These are phyloP conservation scores for Smithornis capensis DNA, from an alignment of 2,113 vertebrate species.

Conservation along the genomic window DNA sequence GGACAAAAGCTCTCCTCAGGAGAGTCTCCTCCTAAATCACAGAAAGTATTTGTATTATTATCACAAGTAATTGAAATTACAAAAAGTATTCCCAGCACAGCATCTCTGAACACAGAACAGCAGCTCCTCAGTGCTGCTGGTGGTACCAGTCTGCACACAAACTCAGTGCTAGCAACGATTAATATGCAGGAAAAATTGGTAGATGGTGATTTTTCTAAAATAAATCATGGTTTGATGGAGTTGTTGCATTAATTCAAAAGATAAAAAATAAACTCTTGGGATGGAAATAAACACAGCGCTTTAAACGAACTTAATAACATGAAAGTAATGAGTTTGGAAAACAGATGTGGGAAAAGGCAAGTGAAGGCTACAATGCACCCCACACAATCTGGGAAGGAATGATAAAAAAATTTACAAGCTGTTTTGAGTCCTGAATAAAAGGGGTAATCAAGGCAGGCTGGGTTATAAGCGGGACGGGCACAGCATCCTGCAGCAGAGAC, in stretches of 20 bases:
- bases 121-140: not conserved
- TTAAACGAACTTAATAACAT: conserved; percentile 72
- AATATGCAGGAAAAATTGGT: not conserved
- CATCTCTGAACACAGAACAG: not conserved
- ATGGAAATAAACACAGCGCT: conserved; percentile 56
- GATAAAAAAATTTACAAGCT: conserved; percentile 83
- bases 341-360: conserved; percentile 76
- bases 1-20: not conserved
- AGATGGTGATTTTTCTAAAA: not conserved
- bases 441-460: conserved; percentile 74
- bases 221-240: not conserved
- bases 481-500: conserved; percentile 73
- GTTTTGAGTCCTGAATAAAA: conserved; percentile 77
- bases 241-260: conserved; percentile 27
- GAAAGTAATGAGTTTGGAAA: conserved; percentile 79
- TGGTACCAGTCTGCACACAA: not conserved
- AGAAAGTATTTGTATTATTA: not conserved
- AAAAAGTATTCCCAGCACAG: not conserved
- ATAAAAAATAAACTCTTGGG: conserved; percentile 24
- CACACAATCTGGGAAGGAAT: conserved; percentile 71
- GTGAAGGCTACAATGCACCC: conserved; percentile 51
- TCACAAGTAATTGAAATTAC: not conserved
- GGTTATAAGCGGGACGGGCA: conserved; percentile 64
- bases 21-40: not conserved
- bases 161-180: not conserved